Evolutionary conservation across 2,113 vertebrate species (phyloP).

Genomic region (Trogon surrucura): DNA sequence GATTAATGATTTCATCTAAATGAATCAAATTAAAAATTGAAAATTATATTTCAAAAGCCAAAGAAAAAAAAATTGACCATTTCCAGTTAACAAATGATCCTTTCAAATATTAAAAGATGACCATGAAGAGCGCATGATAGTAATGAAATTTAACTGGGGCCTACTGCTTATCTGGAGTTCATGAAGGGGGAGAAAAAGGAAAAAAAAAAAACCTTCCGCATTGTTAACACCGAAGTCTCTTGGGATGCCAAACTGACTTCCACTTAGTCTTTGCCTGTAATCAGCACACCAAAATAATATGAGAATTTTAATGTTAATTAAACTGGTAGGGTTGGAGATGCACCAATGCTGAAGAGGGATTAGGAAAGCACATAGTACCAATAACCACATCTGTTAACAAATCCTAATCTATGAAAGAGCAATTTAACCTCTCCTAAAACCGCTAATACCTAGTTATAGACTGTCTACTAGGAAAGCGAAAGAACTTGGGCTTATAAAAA

Average conservation of each 20-base stretch:
- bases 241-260: slow-evolving; percentile 72
- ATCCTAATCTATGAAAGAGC: not conserved
- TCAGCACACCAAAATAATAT: slow-evolving; percentile 75
- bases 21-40: slow-evolving; percentile 99
- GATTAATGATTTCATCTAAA: slow-evolving; percentile 99
- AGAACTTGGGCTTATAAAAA: not conserved
- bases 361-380: slow-evolving; percentile 62
- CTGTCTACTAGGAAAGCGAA: not conserved
- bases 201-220: slow-evolving; percentile 37
- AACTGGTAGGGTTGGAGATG: slow-evolving; percentile 54
- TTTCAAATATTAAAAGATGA: slow-evolving; percentile 99
- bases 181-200: slow-evolving; percentile 44
- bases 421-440: slow-evolving; percentile 23
- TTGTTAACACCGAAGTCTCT: slow-evolving; percentile 73
- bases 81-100: slow-evolving; percentile 99
- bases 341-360: slow-evolving; percentile 62
- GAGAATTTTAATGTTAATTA: slow-evolving; percentile 75
- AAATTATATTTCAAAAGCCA: slow-evolving; percentile 99
- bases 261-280: slow-evolving; percentile 72
- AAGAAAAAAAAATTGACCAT: slow-evolving; percentile 88
- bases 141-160: slow-evolving; percentile 84
- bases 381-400: slow-evolving; percentile 65
- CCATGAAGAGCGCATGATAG: slow-evolving; percentile 79
- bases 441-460: not conserved
- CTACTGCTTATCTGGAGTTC: slow-evolving; percentile 78